Evolutionary conservation across 2,113 vertebrate genomes (phyloP), one percentile per base, ranked within the genome.

Genomic region (Poecilia latipinna): DNA sequence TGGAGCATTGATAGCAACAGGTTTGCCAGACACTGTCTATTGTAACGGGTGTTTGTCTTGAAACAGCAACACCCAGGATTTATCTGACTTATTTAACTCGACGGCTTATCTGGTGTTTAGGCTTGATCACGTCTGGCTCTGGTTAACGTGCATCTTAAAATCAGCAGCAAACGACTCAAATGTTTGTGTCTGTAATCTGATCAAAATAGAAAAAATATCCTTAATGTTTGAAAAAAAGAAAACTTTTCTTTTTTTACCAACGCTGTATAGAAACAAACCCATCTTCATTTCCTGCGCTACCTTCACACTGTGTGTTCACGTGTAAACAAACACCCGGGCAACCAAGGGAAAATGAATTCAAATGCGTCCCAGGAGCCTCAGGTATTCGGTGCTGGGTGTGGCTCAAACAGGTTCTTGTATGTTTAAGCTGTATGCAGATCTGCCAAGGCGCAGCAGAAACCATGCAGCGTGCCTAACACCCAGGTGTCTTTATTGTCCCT

Each of bases 371-470:
- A 8, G 8, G 65, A 65, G 65, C 35, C 32, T 29, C 5, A 3
- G 15, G 65, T 8, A 29, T 7, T 67, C 26, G 79, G 42, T 67
- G n/a, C 22, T 32, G 74, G 90, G 88, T 75, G 87, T 65, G 85
- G 79, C 57, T 68, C 65, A 42, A 74, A 88, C 91, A 93, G 74
- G 92, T 89, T 87, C 68, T 70, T 72, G 90, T 89, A 65, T 70
- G 90, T 73, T 37, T 37, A 10, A 37, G 35, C 35, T 29, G 67
- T 4, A 24, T 80, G 90, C 88, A 94, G 92, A 93, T 82, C 71
- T 75, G 82, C n/a, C 31, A 70, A 1, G 62, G 81, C 67, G 77
- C 68, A 61, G 37, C 13, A 44, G 39, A n/a, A 74, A 77, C 61
- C 29, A 48, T 60, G 65, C 19, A 10, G 37, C 31, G 12, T 31